A percentile compares a stretch with the other conserved stretches of the same genome.
Conservation (phyloP, 2,113 vertebrate species). For the Hiodon alosoides region DNA sequence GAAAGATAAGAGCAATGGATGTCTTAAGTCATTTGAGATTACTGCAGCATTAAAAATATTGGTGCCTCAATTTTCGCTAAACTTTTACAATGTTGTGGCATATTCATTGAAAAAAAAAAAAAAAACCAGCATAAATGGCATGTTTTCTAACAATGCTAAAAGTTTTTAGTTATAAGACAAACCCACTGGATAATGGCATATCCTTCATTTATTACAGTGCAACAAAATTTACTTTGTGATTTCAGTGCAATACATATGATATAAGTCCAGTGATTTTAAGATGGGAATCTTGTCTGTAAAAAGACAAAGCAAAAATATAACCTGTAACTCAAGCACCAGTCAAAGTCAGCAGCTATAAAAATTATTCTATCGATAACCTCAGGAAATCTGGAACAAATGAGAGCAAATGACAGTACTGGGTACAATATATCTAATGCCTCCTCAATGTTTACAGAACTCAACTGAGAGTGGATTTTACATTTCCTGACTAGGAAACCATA, state of each 20-base stretch:
- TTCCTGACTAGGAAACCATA: neutral
- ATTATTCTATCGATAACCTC: neutral
- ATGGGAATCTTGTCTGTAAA: neutral
- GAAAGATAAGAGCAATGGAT: too few relatives aligned
- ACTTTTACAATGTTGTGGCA: too few relatives aligned
- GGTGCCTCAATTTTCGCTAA: too few relatives aligned
- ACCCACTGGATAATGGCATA: too few relatives aligned
- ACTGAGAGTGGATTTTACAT: neutral
- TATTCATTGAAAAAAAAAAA: too few relatives aligned
- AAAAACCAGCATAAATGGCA: too few relatives aligned
- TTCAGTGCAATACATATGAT: neutral
- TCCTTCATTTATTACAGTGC: neutral
- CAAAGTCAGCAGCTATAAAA: neutral
- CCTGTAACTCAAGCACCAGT: conserved; percentile 2
- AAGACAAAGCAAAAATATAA: neutral
- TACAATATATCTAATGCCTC: neutral
- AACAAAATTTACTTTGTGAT: neutral
- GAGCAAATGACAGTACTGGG: neutral
- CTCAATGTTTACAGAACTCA: neutral
- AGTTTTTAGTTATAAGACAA: too few relatives aligned
- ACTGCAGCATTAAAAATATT: too few relatives aligned
- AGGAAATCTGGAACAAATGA: neutral
- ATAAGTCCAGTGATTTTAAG: neutral
- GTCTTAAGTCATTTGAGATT: too few relatives aligned
- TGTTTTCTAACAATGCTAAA: too few relatives aligned